These are phyloP conservation scores for Drosophila siamana DNA, from an alignment of 2,888 invertebrate genomes.

Conservation along the genomic window DNA sequence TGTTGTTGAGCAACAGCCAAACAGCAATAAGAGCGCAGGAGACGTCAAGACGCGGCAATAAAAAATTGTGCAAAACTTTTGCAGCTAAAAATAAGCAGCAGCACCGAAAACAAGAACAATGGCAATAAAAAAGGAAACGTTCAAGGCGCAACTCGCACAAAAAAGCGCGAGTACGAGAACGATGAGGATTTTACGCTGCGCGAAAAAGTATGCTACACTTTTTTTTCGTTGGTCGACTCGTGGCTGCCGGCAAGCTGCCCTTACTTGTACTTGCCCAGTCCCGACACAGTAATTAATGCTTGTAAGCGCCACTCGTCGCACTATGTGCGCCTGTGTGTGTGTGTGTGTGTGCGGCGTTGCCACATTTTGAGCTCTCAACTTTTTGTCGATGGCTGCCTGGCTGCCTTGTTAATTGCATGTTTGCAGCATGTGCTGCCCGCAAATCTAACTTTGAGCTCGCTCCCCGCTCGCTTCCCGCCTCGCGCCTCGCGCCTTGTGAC, in stretches of 20 bases:
- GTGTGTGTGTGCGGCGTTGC: slow-evolving; percentile 42
- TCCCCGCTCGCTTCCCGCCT: too few species aligned
- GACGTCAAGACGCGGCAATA: slow-evolving; percentile 26
- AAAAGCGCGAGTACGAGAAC: slow-evolving; percentile 14
- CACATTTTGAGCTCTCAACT: slow-evolving; percentile 41
- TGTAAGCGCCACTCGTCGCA: slow-evolving; percentile 64
- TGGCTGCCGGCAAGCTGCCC: slow-evolving; percentile 45
- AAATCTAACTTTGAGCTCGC: slow-evolving; percentile 46
- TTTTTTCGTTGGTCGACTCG: slow-evolving; percentile 29
- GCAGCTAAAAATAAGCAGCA: slow-evolving; percentile 30
- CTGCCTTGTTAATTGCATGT: slow-evolving; percentile 75
- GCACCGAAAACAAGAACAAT: slow-evolving; percentile 30
- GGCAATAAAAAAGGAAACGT: slow-evolving; percentile 65
- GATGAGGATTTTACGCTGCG: slow-evolving; percentile 15
- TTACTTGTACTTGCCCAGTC: slow-evolving; percentile 51
- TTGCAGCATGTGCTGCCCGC: slow-evolving; percentile 60
- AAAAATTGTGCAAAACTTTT: slow-evolving; percentile 45
- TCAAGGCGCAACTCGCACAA: slow-evolving; percentile 56
- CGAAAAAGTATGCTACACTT: slow-evolving; percentile 71
- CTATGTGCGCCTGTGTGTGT: slow-evolving; percentile 16
- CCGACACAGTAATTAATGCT: slow-evolving; percentile 74
- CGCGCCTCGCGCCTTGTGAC: too few species aligned
- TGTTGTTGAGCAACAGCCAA: slow-evolving; percentile 12
- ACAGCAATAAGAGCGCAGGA: slow-evolving; percentile 5
- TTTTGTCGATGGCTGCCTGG: slow-evolving; percentile 37